Base-by-base conservation (phyloP, 2,888 invertebrate genomes). In the Eupithecia dodoneata region DNA sequence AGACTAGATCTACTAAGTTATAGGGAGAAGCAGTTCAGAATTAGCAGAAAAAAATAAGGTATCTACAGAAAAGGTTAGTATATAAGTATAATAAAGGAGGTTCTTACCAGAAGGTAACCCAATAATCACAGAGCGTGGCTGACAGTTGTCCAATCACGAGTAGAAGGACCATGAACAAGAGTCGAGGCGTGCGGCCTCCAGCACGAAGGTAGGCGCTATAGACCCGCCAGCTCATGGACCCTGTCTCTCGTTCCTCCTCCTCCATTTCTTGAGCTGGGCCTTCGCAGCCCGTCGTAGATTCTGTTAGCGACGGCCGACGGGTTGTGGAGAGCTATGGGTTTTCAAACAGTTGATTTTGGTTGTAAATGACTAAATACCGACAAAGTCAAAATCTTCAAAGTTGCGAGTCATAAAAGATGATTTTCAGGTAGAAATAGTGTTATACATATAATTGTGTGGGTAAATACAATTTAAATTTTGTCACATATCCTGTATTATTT, bases 71-170 rank as follows among this genome's bases (percentile, higher is more conserved):
- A 1, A 59, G 59, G 18, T 63, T 0, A 63, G 4, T 18, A 63
- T 66, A n/a, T 47, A 65, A 63, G 45, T 59, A n/a, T 3, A 30
- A 30, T 52, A 18, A 30, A 52, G 12, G 66, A 73, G 74, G 71
- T 70, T 78, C 86, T 85, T 88, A 96, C 97, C 97, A 98, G 86
- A 96, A 96, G 7, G 97, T 97, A 12, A 98, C 96, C 95, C 97
- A 98, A 84, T 96, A 97, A 87, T 98, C 98, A 9, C 96, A 96
- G 0, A 96, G 96, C 59, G 97, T 97, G 0, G 97, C 96, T 10
- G 96, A 93, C 0, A 96, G 87, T 87, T 97, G 97, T 0, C 97
- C 96, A 10, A 97, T 79, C 0, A 97, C 78, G 59, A 97, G 96
- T 0, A 97, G 89, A 0, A 96, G 47, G 0, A 96, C 85, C 85